Evolutionary conservation across 2,888 invertebrate genomes (phyloP), one percentile per base, ranked within the genome.

Genomic region (Ophraella communa): DNA sequence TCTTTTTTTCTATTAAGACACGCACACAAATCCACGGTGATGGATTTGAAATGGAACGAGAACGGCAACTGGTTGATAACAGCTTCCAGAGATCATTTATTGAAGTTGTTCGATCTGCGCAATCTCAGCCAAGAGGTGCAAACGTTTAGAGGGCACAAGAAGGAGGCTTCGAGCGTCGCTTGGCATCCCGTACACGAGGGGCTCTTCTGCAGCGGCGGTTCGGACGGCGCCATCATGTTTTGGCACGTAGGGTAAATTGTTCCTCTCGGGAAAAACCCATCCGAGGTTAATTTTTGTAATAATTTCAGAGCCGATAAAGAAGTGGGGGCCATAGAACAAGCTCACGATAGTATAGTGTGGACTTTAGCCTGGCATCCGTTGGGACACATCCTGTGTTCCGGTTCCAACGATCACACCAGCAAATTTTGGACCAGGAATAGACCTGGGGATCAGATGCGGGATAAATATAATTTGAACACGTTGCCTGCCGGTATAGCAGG

Each of bases 381-480:
- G 17, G 99, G 99, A 0, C 99, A 99, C 78, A 98, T 99, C 75
- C 85, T 99, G 30, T 98, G 97, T 78, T 97, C 98, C 2, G 99
- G 98, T 0, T 98, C 98, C n/a, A 99, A 99, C 84, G 99, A 99
- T 83, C 98, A 99, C 78, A 96, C 98, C 23, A 94, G 91, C 21
- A 99, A 99, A 84, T 99, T 99, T 84, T 99, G 99, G 99, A 98
- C 99, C 1, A 86, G 99, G 68, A 99, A 99, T 83, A 88, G 98
- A 52, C 99, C 99, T 0, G 99, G 99, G 18, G 99, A 99, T 84
- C 88, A 92, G 63, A 98, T 98, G 95, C 89, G 97, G 78, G 99
- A 99, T 81, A 96, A 97, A 83, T 98, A 98, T 82, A 96, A 97
- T 82, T 85, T 97, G 67, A 97, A 97, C 79, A 95, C 94, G 11